Percentiles rank a stretch among this genome's conserved stretches.
Conservation (phyloP, 2,888 invertebrate species). For the Andrena chrysosceles region DNA sequence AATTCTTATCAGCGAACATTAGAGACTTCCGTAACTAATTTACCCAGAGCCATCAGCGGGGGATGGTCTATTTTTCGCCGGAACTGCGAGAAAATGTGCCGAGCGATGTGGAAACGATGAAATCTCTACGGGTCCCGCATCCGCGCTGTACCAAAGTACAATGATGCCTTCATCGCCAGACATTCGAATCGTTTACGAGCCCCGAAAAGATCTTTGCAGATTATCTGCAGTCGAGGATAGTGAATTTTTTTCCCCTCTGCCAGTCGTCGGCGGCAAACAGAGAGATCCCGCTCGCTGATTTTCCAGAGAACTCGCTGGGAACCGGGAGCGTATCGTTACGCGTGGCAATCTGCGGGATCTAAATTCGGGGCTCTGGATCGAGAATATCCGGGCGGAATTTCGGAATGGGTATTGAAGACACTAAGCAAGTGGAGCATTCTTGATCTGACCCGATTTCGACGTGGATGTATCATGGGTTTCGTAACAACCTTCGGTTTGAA, state of each 20-base stretch:
- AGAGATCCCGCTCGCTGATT: not conserved
- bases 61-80: not conserved
- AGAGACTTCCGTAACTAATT: not conserved
- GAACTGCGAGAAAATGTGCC: conserved; percentile 1
- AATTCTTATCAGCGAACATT: no score
- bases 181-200: not conserved
- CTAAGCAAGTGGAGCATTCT: conserved; percentile 16
- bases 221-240: not conserved
- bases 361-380: conserved; percentile 4
- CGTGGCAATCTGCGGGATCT: not conserved
- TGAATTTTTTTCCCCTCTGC: not conserved
- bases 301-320: not conserved
- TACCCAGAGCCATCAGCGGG: not conserved
- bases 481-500: not conserved
- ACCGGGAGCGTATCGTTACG: not conserved
- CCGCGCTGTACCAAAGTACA: not conserved
- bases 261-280: no score
- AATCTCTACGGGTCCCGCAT: conserved; percentile 47
- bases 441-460: conserved; percentile 29
- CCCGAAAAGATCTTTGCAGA: conserved; percentile 7
- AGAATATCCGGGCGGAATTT: conserved; percentile 20
- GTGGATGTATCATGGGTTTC: not conserved
- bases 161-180: not conserved
- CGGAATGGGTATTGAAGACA: conserved; percentile 27
- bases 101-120: conserved; percentile 18